Evolutionary conservation across 2,113 vertebrate species (phyloP), one percentile per base, ranked within the genome.

Genomic region (Rhodinocichla rosea): DNA sequence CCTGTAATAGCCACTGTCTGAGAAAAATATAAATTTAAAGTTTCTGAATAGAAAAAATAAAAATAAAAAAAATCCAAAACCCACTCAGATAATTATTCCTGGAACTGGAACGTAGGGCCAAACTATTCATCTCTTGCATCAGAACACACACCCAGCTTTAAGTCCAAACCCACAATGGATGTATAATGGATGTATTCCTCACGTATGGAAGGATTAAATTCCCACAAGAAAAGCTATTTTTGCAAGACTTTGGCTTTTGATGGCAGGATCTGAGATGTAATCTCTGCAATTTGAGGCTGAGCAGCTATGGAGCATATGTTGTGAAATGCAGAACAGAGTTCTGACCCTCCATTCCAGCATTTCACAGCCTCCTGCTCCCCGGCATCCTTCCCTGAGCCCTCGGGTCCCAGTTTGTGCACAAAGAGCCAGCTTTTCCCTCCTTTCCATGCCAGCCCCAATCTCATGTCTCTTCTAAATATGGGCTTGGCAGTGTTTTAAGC

Each of bases 271-370:
- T 94, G 57, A 60, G 69, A 52, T 84, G 28, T 68, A 64, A 82
- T 85, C 84, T 95, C 75, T 83, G 19, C 50, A 55, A 27, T 42
- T 65, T 23, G 70, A 85, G 50, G 37, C 44, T 83, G 87, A 91
- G 50, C 65, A 65, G 74, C 55, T 57, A 64, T 40, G 52, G 73
- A 87, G 57, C 93, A 91, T 96, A 92, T 80, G 87, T 10, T 90
- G 84, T 47, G 64, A 80, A 59, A 69, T 3, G n/a, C 84, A 88
- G 93, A 83, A 28, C 0, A 1, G 45, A 69, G 75, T 50, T 70
- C 71, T 94, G 94, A 97, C 90, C 96, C 75, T 85, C 78, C 87
- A 85, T 78, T 91, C 89, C 91, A 91, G 59, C 63, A 50, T 32
- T 91, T 91, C 8, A 3, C 65, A 78, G 76, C 49, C 65, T 92